Evolutionary conservation across 2,888 invertebrate species (phyloP), one percentile per base, ranked within the genome.

Genomic region (Anagyrus pseudococci): DNA sequence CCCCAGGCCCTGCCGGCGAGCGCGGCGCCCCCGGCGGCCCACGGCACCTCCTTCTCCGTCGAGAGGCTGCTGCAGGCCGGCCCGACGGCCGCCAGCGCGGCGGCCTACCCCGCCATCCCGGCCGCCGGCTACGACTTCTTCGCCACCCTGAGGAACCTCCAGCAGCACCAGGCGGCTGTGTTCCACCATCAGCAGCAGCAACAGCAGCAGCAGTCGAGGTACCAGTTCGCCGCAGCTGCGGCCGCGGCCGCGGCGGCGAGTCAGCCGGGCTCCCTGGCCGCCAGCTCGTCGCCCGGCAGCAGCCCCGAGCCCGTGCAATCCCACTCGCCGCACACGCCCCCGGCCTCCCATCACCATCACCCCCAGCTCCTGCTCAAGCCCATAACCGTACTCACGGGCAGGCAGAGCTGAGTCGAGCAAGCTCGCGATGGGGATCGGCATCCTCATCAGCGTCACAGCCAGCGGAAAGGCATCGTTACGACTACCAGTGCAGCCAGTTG

Each of bases 281-380:
- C 77, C 0, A 29, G 10, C 29, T 10, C 29, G 6, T 80, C 81
- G 0, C 79, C 79, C 0, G 83, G 83, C 23, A 79, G 85, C 69
- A 85, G 85, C 67, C 86, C 81, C 6, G 81, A 80, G 58, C 81
- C 86, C 0, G 76, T 85, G 75, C 77, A 85, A 80, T 71, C 82
- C 81, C 69, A 76, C 68, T 69, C 78, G 64, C 63, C 78, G 1
- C 80, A 83, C 0, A 75, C 82, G 70, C 41, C 29, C 17, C 6
- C 46, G 10, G 4, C 49, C 10, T 3, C 50, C 33, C 20, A 29
- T 8, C 29, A 44, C 17, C 47, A 54, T 19, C 82, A 83, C 0
- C 71, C 71, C 19, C 85, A 84, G 1, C 78, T 72, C 64, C 78
- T 82, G 19, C 67, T 80, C 2, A 80, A 80, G 49, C 80, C 80